Conservation (phyloP, 1,140 invertebrate genomes). For the Melitaea cinxia region DNA sequence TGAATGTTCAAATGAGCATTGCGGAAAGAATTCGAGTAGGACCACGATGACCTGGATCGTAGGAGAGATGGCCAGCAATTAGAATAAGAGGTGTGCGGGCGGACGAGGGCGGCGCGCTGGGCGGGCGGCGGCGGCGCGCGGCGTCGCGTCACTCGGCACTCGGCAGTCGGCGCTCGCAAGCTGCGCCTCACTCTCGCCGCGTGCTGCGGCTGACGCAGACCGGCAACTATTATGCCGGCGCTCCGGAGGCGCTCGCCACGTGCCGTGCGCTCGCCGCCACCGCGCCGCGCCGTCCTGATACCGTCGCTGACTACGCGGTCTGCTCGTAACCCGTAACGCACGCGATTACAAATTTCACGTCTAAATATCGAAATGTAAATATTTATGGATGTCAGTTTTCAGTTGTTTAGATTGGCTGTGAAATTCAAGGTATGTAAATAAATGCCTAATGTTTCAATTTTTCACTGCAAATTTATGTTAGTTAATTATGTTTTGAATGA, state of each 20-base stretch:
- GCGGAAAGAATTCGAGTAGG: constrained; percentile 58
- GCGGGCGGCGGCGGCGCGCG: constrained; percentile 41
- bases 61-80: constrained; percentile 71
- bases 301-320: constrained; percentile 45
- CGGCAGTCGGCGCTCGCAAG: constrained; percentile 51
- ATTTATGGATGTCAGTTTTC: constrained; percentile 81
- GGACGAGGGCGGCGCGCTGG: constrained; percentile 45
- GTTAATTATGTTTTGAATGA: constrained; percentile 44
- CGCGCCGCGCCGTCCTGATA: constrained; percentile 46
- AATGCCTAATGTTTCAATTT: constrained; percentile 65
- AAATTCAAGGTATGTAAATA: constrained; percentile 80
- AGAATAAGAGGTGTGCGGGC: constrained; percentile 66
- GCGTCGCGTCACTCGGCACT: constrained; percentile 44
- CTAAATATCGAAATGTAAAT: constrained; percentile 75
- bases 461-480: constrained; percentile 62
- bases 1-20: constrained; percentile 63
- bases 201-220: constrained; percentile 43
- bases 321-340: constrained; percentile 62
- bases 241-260: constrained; percentile 59
- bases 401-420: constrained; percentile 81
- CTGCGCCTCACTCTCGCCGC: constrained; percentile 41
- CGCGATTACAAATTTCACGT: constrained; percentile 65
- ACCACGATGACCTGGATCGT: constrained; percentile 71
- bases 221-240: constrained; percentile 70
- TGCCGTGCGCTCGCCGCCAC: constrained; percentile 55